Evolutionary conservation across 2,113 vertebrate species (phyloP), one percentile per base, ranked within the genome.

Genomic region (Salminus brasiliensis): DNA sequence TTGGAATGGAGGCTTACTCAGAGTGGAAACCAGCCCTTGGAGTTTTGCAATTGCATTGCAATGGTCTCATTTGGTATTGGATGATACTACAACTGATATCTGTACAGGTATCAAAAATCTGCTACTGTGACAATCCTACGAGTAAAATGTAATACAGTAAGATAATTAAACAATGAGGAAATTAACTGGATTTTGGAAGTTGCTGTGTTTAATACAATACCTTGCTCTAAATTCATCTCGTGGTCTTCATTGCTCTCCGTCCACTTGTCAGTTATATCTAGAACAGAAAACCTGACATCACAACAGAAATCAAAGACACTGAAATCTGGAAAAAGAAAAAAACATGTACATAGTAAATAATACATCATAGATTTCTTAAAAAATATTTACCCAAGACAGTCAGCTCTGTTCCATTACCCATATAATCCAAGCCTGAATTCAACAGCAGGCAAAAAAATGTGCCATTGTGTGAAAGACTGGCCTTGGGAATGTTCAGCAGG

Each of bases 361-460:
- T 23, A 39, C 4, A 39, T 0, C 23, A 8, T 32, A 36, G 27
- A 30, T 36, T 53, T 55, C 41, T n/a, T n/a, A 39, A 34, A 39
- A 8, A 13, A 9, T 5, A 8, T 57, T 72, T 72, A 72, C 34
- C 71, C 8, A 27, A 1, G 13, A 72, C 71, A 25, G 13, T 72
- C 7, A 72, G 71, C 4, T 1, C 13, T 72, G 71, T 72, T 57
- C 71, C 52, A 59, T 72, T 59, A 25, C 71, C 71, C 52, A 72
- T 27, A 57, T 41, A 57, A 57, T 72, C 71, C 34, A 72, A 2
- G 36, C 71, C 71, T 11, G 34, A 52, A 72, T 72, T 72, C 34
- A 72, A 18, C n/a, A 72, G 52, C 39, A 72, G 39, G 41, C 71
- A 72, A 18, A 41, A 72, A 72, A 39, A 72, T 41, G 52, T 72